Conservation (phyloP, 2,113 vertebrate species). For the Stigmatopora nigra region DNA sequence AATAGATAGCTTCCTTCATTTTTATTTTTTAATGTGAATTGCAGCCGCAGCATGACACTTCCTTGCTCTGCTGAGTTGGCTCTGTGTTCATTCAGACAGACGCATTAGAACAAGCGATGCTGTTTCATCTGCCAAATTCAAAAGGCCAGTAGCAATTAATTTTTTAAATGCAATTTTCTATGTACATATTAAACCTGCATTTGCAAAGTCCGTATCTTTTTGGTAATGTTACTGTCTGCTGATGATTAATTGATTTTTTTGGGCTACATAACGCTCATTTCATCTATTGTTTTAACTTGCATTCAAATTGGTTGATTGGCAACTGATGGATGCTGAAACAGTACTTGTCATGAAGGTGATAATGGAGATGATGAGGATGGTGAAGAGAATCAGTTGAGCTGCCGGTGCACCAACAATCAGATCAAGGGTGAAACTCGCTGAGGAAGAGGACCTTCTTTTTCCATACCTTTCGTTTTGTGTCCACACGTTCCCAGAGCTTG, state of each 20-base stretch:
- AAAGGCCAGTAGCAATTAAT: constrained; percentile 51
- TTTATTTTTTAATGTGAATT: neutral
- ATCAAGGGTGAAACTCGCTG: neutral
- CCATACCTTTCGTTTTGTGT: neutral
- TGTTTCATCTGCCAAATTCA: constrained; percentile 55
- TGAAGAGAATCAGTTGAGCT: neutral
- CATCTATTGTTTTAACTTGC: constrained; percentile 20
- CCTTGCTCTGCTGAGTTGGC: constrained; percentile 7
- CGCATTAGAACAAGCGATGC: constrained; percentile 17
- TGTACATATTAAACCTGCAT: constrained; percentile 48
- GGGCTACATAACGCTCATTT: constrained; percentile 22
- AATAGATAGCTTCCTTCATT: neutral
- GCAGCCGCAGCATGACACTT: constrained; percentile 8
- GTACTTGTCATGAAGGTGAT: constrained; percentile 7
- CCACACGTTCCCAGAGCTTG: neutral
- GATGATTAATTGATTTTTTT: constrained; percentile 24
- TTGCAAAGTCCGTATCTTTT: constrained; percentile 23
- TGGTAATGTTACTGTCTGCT: constrained; percentile 6
- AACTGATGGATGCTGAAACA: constrained; percentile 17
- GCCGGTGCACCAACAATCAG: neutral
- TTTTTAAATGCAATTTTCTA: constrained; percentile 51
- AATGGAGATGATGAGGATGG: constrained; percentile 8
- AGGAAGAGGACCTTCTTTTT: neutral
- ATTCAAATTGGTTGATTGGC: constrained; percentile 40
- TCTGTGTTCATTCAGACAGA: neutral